Evolutionary conservation across 2,113 vertebrate species (phyloP).

Genomic region (Phoxinus phoxinus): DNA sequence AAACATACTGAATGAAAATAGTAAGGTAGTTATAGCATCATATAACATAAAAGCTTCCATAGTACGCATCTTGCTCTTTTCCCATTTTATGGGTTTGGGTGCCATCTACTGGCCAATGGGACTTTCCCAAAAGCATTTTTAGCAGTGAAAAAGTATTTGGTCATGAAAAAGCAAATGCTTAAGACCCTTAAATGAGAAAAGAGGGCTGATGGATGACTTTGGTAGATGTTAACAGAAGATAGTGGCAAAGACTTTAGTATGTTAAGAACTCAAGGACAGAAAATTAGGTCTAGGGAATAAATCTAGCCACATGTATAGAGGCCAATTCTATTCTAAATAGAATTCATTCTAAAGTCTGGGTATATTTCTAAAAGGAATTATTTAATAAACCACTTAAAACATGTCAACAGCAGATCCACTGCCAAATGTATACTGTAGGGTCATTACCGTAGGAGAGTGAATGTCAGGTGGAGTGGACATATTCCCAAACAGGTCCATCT

Average conservation of each 20-base stretch:
- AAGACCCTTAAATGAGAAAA: conserved; percentile 6
- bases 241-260: background rate
- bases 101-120: conserved; percentile 32
- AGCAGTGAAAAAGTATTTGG: background rate
- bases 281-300: background rate
- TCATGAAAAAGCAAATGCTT: background rate
- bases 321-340: background rate
- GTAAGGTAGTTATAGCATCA: conserved; percentile 40
- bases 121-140: background rate
- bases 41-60: background rate
- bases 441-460: conserved; percentile 83
- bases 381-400: background rate
- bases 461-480: conserved; percentile 96
- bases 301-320: background rate
- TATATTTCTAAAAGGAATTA: background rate
- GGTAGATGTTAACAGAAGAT: background rate
- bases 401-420: background rate
- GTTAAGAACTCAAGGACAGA: conserved; percentile 33
- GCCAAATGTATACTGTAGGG: background rate
- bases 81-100: background rate
- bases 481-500: conserved; percentile 92
- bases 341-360: background rate
- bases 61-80: background rate
- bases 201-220: background rate
- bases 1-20: conserved; percentile 59